A percentile compares a stretch with the other conserved stretches of the same genome.
Evolutionary conservation across 2,797 vertebrate genomes (phyloP).

Genomic region (Epinephelus awoara): DNA sequence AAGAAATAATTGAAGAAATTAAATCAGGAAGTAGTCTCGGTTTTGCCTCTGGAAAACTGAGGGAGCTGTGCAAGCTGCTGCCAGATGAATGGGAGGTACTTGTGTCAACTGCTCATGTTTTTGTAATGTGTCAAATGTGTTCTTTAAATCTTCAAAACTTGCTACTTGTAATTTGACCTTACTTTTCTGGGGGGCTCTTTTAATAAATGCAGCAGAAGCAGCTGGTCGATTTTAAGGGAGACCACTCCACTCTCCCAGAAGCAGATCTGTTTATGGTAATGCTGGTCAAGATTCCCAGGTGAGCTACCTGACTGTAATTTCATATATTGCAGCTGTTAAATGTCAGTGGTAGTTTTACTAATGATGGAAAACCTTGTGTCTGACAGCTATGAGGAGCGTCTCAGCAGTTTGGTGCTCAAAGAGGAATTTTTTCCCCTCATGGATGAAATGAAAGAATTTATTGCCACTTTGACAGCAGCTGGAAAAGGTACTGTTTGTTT

Average conservation of each 20-base stretch:
- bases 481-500: conserved; percentile 78
- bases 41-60: conserved; percentile 86
- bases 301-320: conserved; percentile 37
- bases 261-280: conserved; percentile 88
- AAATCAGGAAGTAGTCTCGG: conserved; percentile 68
- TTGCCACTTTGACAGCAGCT: conserved; percentile 82
- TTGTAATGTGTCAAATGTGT: not conserved
- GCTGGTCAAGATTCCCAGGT: conserved; percentile 86
- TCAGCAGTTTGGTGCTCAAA: conserved; percentile 87
- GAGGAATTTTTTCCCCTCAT: conserved; percentile 88
- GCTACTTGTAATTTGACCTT: not conserved
- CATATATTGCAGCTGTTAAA: not conserved
- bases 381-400: conserved; percentile 84
- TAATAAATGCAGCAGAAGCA: conserved; percentile 78
- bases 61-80: conserved; percentile 86
- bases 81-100: conserved; percentile 87
- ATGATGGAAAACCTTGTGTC: conserved; percentile 24
- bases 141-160: not conserved
- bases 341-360: not conserved
- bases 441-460: conserved; percentile 80
- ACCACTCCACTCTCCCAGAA: conserved; percentile 81
- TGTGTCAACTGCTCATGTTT: not conserved
- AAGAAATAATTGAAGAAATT: conserved; percentile 84
- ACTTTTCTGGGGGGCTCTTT: not conserved
- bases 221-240: conserved; percentile 81